Evolutionary conservation across 2,113 vertebrate genomes (phyloP), one percentile per base, ranked within the genome.

Genomic region (Lepisosteus oculatus): DNA sequence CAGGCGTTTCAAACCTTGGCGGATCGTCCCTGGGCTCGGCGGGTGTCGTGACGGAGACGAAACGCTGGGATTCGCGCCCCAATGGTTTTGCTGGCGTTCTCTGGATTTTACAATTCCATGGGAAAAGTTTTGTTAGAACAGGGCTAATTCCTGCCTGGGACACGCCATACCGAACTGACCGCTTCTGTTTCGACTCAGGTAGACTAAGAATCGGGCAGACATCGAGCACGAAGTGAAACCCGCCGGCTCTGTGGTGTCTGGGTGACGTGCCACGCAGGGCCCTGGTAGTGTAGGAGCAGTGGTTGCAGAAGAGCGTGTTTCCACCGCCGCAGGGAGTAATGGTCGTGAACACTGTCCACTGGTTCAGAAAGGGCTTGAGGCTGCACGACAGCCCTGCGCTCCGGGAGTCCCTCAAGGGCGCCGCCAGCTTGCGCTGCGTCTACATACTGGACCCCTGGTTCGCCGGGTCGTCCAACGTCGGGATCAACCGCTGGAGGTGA

Each of bases 401-500:
- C 72, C 88, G 89, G 85, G 95, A 96, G 57, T 95, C 95, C 68
- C 90, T 98, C 83, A 90, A 87, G 78, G 96, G 95, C 61, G 95
- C 96, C 42, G 95, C 97, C 74, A 94, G 90, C 0, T 88, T 98
- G 77, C 94, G 96, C 82, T 99, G 97, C 85, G 95, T 99, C 71
- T 99, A 99, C 89, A 99, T 98, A 86, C 90, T 98, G 62, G 97
- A 99, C 79, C 97, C 97, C 62, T 99, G 97, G 97, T 99, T 99
- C 80, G 97, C 96, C 0, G 97, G 97, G n/a, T 97, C 97, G 3
- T 99, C 97, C 81, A 98, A 97, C 84, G 96, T 99, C 64, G 96
- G 96, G 61, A 99, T 99, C 93, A 98, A 95, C 95, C 92, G 97
- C 92, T 99, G 97, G 97, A 93, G 96, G 97, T 98, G 87, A 95